Evolutionary conservation across 2,888 invertebrate genomes (phyloP), one percentile per base, ranked within the genome.

Genomic region (Limenitis camilla): DNA sequence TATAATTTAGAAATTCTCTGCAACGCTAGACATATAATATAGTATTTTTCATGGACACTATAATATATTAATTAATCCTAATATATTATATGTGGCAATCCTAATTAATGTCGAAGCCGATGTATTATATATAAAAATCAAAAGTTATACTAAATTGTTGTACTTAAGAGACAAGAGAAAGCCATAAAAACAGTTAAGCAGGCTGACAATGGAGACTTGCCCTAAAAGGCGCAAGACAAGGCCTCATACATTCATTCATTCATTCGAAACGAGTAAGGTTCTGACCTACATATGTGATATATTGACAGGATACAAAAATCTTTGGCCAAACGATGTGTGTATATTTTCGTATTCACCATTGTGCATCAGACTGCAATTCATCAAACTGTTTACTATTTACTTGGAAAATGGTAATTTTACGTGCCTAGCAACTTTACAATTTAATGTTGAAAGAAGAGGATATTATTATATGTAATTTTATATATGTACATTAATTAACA

Each of bases 281-380:
- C 49, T 48, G 48, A 50, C 58, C 55, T 48, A 58, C 49, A 53
- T 58, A 31, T 50, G 31, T 58, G 50, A 58, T 53, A 55, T 55
- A 58, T 58, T 50, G 50, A 49, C 52, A 55, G 46, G 49, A 54
- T 55, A 56, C 45, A 41, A 57, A 54, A 52, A 61, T 57, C 30
- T 28, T 38, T 8, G 9, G 10, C 28, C 30, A 40, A 36, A 36
- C n/a, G 10, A 3, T 30, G n/a, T 6, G 0, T 40, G 52, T 45
- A 59, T 49, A 52, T 53, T 49, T 42, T 46, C 19, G 36, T 40
- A 50, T 32, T 35, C 29, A 31, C 39, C 40, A 36, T 43, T 47
- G 40, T 44, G 33, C 43, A 28, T n/a, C 32, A 48, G 10, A 52
- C 36, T 41, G 32, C 32, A 28, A 45, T 52, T 40, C 40, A 51